These are phyloP conservation scores for Xiphophorus hellerii DNA, from an alignment of 2,113 vertebrate genomes.

Conservation along the genomic window DNA sequence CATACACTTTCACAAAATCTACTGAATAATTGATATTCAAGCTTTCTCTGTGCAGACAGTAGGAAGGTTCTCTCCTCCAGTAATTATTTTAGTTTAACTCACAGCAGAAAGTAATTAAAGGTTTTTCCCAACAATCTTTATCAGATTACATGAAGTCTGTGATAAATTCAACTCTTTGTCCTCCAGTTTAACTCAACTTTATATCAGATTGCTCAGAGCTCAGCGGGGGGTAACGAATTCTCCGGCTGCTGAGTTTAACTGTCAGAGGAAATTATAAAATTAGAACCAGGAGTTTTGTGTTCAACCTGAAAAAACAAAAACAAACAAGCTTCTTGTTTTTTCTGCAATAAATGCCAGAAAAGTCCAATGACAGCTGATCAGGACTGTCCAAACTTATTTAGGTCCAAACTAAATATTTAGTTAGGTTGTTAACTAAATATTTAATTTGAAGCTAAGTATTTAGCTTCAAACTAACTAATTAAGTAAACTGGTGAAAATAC, in stretches of 20 bases:
- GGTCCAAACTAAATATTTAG: too few relatives aligned
- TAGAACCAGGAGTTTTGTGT: not conserved
- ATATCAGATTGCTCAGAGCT: slow-evolving; percentile 1
- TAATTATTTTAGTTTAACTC: not conserved
- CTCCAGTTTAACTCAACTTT: not conserved
- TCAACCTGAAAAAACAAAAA: slow-evolving; percentile 6
- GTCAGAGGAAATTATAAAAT: slow-evolving; percentile 28
- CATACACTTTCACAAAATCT: not conserved
- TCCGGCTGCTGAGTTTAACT: slow-evolving; percentile 8
- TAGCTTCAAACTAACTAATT: too few relatives aligned
- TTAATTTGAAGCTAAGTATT: too few relatives aligned
- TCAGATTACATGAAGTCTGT: too few relatives aligned
- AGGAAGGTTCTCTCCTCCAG: not conserved
- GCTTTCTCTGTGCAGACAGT: not conserved
- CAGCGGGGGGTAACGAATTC: slow-evolving; percentile 19
- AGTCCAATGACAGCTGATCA: too few relatives aligned
- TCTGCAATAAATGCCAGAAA: not conserved
- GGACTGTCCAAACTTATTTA: too few relatives aligned
- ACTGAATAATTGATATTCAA: not conserved
- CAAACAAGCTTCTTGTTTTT: not conserved
- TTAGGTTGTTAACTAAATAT: too few relatives aligned
- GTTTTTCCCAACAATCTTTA: not conserved
- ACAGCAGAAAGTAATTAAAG: not conserved
- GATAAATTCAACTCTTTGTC: not conserved
- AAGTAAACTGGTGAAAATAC: too few relatives aligned